Percentiles rank a stretch among this genome's conserved stretches.
These are phyloP conservation scores for Porphyrio hochstetteri DNA, from an alignment of 2,113 vertebrate species.

Conservation along the genomic window DNA sequence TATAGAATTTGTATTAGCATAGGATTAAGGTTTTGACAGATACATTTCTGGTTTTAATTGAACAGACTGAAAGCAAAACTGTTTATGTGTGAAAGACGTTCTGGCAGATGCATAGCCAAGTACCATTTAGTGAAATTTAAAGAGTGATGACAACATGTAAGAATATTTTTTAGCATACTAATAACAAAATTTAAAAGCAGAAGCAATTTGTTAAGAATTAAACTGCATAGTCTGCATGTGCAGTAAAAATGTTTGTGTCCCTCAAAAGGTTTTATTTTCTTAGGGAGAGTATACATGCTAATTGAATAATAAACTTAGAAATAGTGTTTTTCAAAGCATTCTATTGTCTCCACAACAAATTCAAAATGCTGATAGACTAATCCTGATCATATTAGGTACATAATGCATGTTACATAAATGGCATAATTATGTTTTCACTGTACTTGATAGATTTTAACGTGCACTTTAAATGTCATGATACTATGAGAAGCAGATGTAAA, in stretches of 20 bases:
- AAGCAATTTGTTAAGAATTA: background rate
- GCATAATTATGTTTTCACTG: conserved; percentile 19
- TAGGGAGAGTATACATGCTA: background rate
- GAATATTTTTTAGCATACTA: background rate
- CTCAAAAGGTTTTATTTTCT: conserved; percentile 43
- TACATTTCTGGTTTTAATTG: conserved; percentile 22
- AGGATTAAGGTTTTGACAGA: conserved; percentile 20
- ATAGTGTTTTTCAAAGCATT: background rate
- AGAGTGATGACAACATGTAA: conserved; percentile 20
- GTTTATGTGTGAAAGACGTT: background rate
- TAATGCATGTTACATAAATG: background rate
- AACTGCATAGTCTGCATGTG: background rate
- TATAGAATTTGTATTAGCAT: background rate
- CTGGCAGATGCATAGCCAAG: background rate
- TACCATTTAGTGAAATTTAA: conserved; percentile 25
- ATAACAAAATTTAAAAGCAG: conserved; percentile 28
- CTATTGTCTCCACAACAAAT: background rate
- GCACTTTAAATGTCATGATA: conserved; percentile 6
- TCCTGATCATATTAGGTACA: background rate
- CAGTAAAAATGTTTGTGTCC: background rate
- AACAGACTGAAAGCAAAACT: conserved; percentile 28
- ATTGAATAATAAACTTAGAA: conserved; percentile 39
- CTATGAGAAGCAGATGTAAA: conserved; percentile 27
- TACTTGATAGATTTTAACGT: conserved; percentile 22
- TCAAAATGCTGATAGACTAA: background rate